These are phyloP conservation scores for Eufriesea mexicana DNA, from an alignment of 1,140 invertebrate genomes.

Conservation along the genomic window DNA sequence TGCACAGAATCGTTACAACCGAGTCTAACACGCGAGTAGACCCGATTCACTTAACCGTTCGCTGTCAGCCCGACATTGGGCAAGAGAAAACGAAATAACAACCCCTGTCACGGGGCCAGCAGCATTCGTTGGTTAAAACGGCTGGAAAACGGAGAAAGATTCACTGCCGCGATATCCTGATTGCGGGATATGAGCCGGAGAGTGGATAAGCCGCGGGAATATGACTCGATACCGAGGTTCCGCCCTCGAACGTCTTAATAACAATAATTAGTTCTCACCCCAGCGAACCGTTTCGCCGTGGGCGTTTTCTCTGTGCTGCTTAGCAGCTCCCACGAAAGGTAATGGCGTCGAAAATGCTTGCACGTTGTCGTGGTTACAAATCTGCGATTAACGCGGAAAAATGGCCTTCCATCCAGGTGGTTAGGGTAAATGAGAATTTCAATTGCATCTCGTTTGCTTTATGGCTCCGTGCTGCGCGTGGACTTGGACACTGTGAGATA, in stretches of 20 bases:
- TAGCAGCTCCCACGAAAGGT: not conserved
- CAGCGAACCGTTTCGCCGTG: not conserved
- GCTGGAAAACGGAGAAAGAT: conserved; percentile 5
- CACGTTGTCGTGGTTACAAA: not conserved
- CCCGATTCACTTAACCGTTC: not conserved
- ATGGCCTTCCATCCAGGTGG: not conserved
- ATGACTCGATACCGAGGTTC: not conserved
- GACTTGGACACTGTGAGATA: no score
- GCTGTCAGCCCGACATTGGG: not conserved
- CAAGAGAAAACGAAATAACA: conserved; percentile 4
- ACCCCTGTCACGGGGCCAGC: not conserved
- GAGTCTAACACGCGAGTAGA: no score
- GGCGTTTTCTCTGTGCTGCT: not conserved
- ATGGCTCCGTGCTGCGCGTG: no score
- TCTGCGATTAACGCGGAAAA: not conserved
- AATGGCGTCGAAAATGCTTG: not conserved
- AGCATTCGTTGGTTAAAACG: not conserved
- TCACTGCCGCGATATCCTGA: conserved; percentile 8
- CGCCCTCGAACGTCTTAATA: conserved; percentile 13
- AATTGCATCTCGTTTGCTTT: no score
- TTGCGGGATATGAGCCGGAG: conserved; percentile 9
- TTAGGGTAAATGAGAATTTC: not conserved
- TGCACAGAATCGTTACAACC: not conserved
- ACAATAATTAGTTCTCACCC: conserved; percentile 29
- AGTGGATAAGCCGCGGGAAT: not conserved